phyloP scores from a whole-genome alignment of 2,888 invertebrate species.

The Chaetoderma sp. region DNA sequence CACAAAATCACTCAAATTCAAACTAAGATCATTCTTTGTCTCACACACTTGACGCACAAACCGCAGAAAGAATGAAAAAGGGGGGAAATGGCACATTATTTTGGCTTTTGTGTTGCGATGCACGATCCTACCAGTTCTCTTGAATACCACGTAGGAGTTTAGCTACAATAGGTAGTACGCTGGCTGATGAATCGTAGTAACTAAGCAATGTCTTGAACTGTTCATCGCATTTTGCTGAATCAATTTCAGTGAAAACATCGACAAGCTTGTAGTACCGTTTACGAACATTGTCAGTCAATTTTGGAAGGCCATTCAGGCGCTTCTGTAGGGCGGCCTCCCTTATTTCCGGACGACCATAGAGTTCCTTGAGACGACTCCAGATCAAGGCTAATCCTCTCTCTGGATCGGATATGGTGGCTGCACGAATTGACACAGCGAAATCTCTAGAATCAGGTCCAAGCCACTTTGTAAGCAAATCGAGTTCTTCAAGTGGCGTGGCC shows the following conservation, averaged over 20 bases:
- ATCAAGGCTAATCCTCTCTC: too few species aligned
- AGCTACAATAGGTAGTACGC: not conserved
- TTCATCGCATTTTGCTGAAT: too few species aligned
- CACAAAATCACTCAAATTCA: not conserved
- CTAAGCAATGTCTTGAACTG: too few species aligned
- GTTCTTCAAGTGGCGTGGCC: too few species aligned
- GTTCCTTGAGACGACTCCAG: not conserved
- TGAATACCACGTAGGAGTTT: not conserved
- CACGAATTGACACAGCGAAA: too few species aligned
- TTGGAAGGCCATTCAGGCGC: not conserved
- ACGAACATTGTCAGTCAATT: not conserved
- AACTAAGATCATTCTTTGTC: slow-evolving; percentile 12
- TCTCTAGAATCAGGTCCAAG: too few species aligned
- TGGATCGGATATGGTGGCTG: too few species aligned
- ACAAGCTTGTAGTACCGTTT: not conserved
- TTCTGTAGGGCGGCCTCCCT: too few species aligned
- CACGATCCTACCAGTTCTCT: not conserved
- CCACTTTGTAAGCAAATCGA: too few species aligned
- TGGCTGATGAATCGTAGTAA: too few species aligned
- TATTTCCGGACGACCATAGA: not conserved
- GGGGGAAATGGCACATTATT: slow-evolving; percentile 18
- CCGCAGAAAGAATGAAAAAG: too few species aligned
- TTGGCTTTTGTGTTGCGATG: slow-evolving; percentile 9
- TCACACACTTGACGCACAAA: slow-evolving; percentile 12
- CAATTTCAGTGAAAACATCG: not conserved